A percentile compares a stretch with the other conserved stretches of the same genome.
These are phyloP conservation scores for Drosophila nigromelanica DNA, from an alignment of 1,140 invertebrate genomes.

Conservation along the genomic window DNA sequence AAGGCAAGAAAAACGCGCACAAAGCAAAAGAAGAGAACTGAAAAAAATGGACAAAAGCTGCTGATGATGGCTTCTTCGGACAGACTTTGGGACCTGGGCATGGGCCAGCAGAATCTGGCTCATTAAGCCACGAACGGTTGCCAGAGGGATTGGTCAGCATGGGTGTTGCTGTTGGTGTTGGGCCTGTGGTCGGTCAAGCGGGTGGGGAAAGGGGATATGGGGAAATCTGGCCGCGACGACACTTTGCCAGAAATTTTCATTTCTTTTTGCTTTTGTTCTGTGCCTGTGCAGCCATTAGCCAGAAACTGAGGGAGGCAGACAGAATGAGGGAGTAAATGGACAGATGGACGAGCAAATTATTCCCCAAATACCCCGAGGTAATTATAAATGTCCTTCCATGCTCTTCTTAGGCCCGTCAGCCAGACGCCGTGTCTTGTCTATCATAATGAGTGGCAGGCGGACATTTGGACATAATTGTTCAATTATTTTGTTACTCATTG, in stretches of 20 bases:
- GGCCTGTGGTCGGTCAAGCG: slow-evolving; percentile 45
- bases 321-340: background rate
- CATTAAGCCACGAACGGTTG: slow-evolving; percentile 58
- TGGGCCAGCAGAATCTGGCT: slow-evolving; percentile 62
- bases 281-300: slow-evolving; percentile 55
- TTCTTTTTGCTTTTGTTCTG: slow-evolving; percentile 28
- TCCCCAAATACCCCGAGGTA: slow-evolving; percentile 81
- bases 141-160: slow-evolving; percentile 43
- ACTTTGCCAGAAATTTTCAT: slow-evolving; percentile 33
- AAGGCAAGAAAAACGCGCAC: slow-evolving; percentile 74
- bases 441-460: slow-evolving; percentile 83
- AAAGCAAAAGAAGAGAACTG: slow-evolving; percentile 63
- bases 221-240: slow-evolving; percentile 61
- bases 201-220: background rate
- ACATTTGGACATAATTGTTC: slow-evolving; percentile 84
- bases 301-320: slow-evolving; percentile 5
- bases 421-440: slow-evolving; percentile 71
- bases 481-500: slow-evolving; percentile 83
- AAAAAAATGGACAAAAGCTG: slow-evolving; percentile 80
- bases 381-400: slow-evolving; percentile 81
- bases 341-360: slow-evolving; percentile 75
- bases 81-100: slow-evolving; percentile 32
- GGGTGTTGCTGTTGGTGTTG: slow-evolving; percentile 46
- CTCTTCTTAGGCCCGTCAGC: slow-evolving; percentile 48
- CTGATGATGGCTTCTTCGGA: slow-evolving; percentile 75